Conservation (phyloP, 2,888 invertebrate species). For the Aradus depressus region DNA sequence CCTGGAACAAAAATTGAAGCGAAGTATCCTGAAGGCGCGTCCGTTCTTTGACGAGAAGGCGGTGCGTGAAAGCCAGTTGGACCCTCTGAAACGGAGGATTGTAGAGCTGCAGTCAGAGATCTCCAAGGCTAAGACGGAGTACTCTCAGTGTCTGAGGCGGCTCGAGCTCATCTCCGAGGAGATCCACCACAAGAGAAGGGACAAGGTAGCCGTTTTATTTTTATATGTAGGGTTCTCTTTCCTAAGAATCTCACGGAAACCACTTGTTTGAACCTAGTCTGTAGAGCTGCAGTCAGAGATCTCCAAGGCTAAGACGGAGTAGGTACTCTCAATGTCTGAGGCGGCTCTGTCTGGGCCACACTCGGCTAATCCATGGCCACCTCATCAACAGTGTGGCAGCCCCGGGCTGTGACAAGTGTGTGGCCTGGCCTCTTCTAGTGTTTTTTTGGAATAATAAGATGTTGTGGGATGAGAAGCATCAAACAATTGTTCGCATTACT, state of each 20-base stretch:
- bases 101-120: constrained; percentile 70
- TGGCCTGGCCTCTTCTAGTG: no score
- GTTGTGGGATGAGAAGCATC: no score
- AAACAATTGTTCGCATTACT: no score
- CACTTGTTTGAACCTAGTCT: no score
- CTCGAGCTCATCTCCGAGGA: constrained; percentile 87
- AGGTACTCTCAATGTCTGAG: constrained; percentile 75
- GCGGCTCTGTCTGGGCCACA: no score
- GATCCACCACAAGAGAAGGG: constrained; percentile 54
- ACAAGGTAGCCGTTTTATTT: constrained; percentile 36
- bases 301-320: constrained; percentile 60
- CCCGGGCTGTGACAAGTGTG: no score
- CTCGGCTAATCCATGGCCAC: no score
- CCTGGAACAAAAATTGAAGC: constrained; percentile 68
- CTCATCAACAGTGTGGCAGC: no score
- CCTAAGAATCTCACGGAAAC: no score
- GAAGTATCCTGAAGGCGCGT: constrained; percentile 73
- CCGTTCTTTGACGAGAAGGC: constrained; percentile 86
- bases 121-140: constrained; percentile 63
- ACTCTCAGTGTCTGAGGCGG: constrained; percentile 68
- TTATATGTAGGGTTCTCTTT: not conserved
- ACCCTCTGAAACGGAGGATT: constrained; percentile 73
- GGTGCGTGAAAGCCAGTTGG: constrained; percentile 71
- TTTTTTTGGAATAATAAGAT: no score
- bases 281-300: constrained; percentile 70